These are phyloP conservation scores for Diplazon laetatorius DNA, from an alignment of 2,888 invertebrate species.

Conservation along the genomic window DNA sequence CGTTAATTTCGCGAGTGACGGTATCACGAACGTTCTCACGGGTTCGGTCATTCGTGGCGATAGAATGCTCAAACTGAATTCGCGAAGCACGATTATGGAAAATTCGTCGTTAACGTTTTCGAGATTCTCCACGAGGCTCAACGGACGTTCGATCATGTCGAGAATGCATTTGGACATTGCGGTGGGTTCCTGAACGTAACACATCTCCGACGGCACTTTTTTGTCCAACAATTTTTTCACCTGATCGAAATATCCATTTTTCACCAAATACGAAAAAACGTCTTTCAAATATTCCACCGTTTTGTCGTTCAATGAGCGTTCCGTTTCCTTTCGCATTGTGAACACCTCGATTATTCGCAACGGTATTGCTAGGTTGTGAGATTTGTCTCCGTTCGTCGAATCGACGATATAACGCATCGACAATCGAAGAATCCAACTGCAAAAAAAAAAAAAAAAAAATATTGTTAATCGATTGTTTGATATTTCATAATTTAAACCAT, in stretches of 20 bases:
- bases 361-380: slow-evolving; percentile 87
- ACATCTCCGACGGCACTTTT: slow-evolving; percentile 87
- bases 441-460: not conserved
- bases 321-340: slow-evolving; percentile 83
- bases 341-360: slow-evolving; percentile 91
- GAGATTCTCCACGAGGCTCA: slow-evolving; percentile 84
- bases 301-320: slow-evolving; percentile 72
- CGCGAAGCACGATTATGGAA: slow-evolving; percentile 83
- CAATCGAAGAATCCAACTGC: slow-evolving; percentile 84
- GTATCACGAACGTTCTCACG: slow-evolving; percentile 88
- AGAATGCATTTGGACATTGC: slow-evolving; percentile 89
- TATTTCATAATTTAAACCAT: too few relatives aligned
- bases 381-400: slow-evolving; percentile 67
- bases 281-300: slow-evolving; percentile 73
- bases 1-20: slow-evolving; percentile 85
- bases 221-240: slow-evolving; percentile 88
- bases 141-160: slow-evolving; percentile 90
- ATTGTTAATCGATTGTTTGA: too few relatives aligned
- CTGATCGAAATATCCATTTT: slow-evolving; percentile 87
- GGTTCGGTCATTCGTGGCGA: slow-evolving; percentile 87
- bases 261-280: slow-evolving; percentile 78
- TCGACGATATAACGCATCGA: slow-evolving; percentile 84
- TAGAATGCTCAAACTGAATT: slow-evolving; percentile 88
- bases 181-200: slow-evolving; percentile 83
- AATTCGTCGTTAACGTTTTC: slow-evolving; percentile 82